Base-by-base conservation (phyloP, 2,888 invertebrate genomes). In the Sipunculus nudus region DNA sequence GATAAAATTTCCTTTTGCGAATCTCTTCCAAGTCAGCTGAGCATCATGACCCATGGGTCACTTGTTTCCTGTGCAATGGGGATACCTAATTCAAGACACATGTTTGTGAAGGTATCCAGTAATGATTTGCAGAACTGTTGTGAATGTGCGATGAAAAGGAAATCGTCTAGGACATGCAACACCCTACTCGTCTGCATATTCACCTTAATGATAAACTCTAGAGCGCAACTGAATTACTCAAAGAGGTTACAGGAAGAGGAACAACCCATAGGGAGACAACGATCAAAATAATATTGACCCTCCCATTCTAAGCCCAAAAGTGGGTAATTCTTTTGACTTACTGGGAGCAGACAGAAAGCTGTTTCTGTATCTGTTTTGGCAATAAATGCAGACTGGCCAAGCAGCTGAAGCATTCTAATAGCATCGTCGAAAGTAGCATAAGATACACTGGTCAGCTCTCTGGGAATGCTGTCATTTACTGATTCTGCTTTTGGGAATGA, bases 351-450 rank as follows among this genome's bases (percentile, higher is more conserved):
- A 8, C 43, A 8, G 19, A 43, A 43, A 21, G 43, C 43, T 43
- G 43, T 16, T 43, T 43, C 43, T 8, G 19, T 43, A 19, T 43
- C 43, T 43, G 43, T 43, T 19, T 43, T 43, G 19, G 43, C 43
- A 16, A 43, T 43, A 13, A 43, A 8, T 13, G 43, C 19, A 8
- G 16, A 13, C 8, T 8, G 10, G 21, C 43, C 43, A 16, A 16
- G 43, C 8, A 8, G 43, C 43, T 8, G 16, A 43, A 43, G 16
- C 13, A 43, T 10, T 10, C 43, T 8, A 8, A 19, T 8, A 8
- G 19, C 8, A 8, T 8, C 19, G 19, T 43, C 43, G 21, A 43
- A 43, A 8, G 43, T 10, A 8, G 8, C 19, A 43, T 43, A 43
- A 10, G 8, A 21, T 13, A 43, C 43, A 10, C 16, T 16, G 43